These are phyloP conservation scores for Hirudo medicinalis DNA, from an alignment of 1,140 invertebrate genomes.

Conservation along the genomic window DNA sequence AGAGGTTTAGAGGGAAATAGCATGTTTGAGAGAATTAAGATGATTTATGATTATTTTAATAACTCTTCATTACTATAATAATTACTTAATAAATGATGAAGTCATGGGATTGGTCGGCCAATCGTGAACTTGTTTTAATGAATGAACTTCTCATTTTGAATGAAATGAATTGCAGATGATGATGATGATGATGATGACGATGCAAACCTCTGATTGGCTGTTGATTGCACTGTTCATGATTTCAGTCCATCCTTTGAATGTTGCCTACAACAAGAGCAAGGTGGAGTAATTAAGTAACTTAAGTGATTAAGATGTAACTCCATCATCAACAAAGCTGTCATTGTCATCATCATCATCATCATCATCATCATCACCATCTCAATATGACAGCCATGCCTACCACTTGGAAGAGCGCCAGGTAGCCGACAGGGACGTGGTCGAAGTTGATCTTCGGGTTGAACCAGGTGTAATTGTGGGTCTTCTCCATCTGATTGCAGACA, in stretches of 20 bases:
- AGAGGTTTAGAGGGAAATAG: constrained; percentile 23
- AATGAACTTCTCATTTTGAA: neutral
- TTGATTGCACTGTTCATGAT: constrained; percentile 98
- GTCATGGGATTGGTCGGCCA: too few relatives aligned
- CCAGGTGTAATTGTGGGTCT: constrained; percentile 66
- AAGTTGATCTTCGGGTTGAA: constrained; percentile 94
- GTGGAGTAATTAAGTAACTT: neutral
- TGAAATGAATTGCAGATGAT: neutral
- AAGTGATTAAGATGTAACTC: neutral
- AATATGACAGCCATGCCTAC: constrained; percentile 33
- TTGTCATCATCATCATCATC: constrained; percentile 5
- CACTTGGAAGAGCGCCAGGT: constrained; percentile 93
- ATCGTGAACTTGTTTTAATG: too few relatives aligned
- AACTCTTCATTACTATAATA: neutral
- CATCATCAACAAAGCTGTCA: too few relatives aligned
- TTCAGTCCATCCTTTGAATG: constrained; percentile 73
- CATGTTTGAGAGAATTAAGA: neutral
- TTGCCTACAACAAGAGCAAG: constrained; percentile 49
- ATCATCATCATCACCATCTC: neutral
- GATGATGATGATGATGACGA: neutral
- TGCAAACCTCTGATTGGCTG: constrained; percentile 61
- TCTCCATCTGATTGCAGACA: neutral
- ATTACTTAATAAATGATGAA: neutral
- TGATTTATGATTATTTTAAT: neutral
- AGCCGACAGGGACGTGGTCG: constrained; percentile 92